Percentiles rank a stretch among this genome's conserved stretches.
phyloP scores from a whole-genome alignment of 2,888 invertebrate genomes.

The Tiliacea aurago region DNA sequence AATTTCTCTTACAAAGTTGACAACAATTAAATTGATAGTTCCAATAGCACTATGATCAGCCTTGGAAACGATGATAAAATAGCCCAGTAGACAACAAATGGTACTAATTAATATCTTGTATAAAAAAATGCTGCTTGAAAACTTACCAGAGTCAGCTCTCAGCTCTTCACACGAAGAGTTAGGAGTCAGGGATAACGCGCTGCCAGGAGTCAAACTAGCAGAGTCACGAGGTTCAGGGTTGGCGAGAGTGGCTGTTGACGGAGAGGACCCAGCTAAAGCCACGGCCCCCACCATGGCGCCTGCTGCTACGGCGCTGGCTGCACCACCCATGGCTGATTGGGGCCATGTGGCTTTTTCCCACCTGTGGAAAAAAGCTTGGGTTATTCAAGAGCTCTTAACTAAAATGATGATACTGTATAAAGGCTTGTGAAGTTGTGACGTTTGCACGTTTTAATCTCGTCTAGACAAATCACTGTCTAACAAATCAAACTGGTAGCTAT shows the following conservation, averaged over 20 bases:
- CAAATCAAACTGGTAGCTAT: too few species aligned
- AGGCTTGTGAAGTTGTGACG: too few species aligned
- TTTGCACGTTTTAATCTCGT: not conserved
- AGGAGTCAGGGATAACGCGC: conserved; percentile 92
- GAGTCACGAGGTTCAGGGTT: conserved; percentile 88
- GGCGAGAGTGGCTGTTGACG: conserved; percentile 75
- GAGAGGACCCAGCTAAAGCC: conserved; percentile 89
- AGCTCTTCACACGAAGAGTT: conserved; percentile 94
- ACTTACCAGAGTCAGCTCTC: conserved; percentile 82
- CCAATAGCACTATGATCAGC: not conserved
- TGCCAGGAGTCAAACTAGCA: conserved; percentile 90
- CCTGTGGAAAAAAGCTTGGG: conserved; percentile 79
- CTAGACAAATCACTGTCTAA: too few species aligned
- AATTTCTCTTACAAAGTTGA: not conserved
- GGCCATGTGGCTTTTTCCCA: conserved; percentile 94
- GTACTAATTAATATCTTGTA: not conserved
- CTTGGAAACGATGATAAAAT: not conserved
- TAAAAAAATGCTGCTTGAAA: not conserved
- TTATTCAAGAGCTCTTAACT: not conserved
- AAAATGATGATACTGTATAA: not conserved
- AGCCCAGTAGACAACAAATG: not conserved
- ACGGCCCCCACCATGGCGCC: conserved; percentile 86
- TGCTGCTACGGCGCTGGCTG: conserved; percentile 83
- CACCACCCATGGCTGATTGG: conserved; percentile 83
- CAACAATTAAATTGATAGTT: not conserved